phyloP scores from a whole-genome alignment of 2,888 invertebrate genomes.

The Acanthosepion lycidas region DNA sequence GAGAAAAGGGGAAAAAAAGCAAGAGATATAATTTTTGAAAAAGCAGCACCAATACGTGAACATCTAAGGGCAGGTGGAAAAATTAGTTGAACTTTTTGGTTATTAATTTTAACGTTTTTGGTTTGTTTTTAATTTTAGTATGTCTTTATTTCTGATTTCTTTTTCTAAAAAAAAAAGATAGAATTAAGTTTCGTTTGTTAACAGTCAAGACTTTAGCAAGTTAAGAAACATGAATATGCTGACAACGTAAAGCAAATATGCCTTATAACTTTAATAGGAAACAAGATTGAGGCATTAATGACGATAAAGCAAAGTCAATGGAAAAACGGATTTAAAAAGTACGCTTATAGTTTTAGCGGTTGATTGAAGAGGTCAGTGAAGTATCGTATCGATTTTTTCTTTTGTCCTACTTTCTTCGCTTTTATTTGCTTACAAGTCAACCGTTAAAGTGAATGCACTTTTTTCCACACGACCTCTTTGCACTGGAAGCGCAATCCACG shows the following conservation, averaged over 20 bases:
- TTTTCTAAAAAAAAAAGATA: neutral
- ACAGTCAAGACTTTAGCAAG: neutral
- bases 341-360: neutral
- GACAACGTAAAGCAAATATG: neutral
- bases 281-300: neutral
- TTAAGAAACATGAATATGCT: neutral
- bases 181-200: neutral
- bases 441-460: neutral
- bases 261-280: neutral
- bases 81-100: neutral
- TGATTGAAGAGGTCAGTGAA: neutral
- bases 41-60: neutral
- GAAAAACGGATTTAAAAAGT: neutral
- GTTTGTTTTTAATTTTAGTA: neutral
- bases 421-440: neutral
- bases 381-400: neutral
- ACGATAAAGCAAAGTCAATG: neutral
- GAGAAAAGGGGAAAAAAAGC: neutral
- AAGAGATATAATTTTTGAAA: neutral
- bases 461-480: neutral
- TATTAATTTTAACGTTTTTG: neutral
- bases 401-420: neutral
- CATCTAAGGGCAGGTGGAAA: neutral
- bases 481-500: neutral
- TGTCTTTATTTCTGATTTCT: neutral